Evolutionary conservation across 2,888 invertebrate genomes (phyloP).

Genomic region (Caprella mutica): DNA sequence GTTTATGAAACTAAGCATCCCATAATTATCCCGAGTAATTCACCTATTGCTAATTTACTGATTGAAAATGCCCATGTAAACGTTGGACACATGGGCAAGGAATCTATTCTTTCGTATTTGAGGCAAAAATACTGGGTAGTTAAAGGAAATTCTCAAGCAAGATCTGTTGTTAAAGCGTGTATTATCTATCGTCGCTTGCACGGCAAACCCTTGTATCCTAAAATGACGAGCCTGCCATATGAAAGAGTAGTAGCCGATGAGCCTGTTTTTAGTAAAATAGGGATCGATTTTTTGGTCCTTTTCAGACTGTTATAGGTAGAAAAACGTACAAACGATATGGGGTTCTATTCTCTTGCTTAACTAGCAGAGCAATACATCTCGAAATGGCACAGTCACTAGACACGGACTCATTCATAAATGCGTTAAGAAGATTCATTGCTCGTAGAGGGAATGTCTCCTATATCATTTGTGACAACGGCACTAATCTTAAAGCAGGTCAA

Average conservation of each 20-base stretch:
- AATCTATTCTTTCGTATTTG: not conserved
- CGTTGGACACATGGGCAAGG: not conserved
- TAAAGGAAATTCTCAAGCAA: not conserved
- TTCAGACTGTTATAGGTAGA: not conserved
- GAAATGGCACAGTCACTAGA: not conserved
- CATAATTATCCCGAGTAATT: not conserved
- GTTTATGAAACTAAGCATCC: too few relatives aligned
- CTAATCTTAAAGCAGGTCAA: not conserved
- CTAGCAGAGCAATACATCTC: not conserved
- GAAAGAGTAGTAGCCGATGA: not conserved
- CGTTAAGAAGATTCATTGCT: not conserved
- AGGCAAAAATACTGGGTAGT: not conserved
- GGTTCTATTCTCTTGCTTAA: not conserved
- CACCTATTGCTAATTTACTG: not conserved
- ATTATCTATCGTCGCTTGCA: not conserved
- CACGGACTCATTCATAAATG: not conserved
- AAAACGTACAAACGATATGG: not conserved
- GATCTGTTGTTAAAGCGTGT: not conserved
- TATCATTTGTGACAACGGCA: not conserved
- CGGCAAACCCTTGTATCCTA: not conserved
- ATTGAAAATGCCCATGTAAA: not conserved
- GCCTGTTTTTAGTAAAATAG: not conserved
- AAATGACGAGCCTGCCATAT: not conserved
- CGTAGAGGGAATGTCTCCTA: not conserved
- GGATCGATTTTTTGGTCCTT: not conserved